phyloP scores from a whole-genome alignment of 35 echinoderm and acorn worm genomes.

The Ptychodera flava region DNA sequence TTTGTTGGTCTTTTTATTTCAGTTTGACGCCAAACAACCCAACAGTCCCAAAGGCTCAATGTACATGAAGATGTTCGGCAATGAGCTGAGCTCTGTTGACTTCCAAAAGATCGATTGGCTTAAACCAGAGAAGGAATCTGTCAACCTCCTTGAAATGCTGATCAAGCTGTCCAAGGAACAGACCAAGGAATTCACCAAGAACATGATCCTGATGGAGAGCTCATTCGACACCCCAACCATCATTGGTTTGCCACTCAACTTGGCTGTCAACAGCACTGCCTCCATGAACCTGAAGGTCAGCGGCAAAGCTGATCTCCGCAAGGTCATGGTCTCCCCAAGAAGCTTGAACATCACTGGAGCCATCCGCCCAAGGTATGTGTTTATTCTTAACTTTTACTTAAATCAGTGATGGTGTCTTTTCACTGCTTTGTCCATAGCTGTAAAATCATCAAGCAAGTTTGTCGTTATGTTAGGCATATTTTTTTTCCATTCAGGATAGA shows the following conservation, averaged over 20 bases:
- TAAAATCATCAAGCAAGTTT: too few relatives aligned
- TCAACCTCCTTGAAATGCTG: conserved; percentile 41
- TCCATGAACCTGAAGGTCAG: conserved; percentile 35
- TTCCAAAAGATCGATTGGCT: conserved; percentile 21
- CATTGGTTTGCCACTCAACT: conserved; percentile 67
- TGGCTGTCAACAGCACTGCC: conserved; percentile 57
- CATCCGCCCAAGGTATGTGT: conserved; percentile 75
- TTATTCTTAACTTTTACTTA: too few relatives aligned
- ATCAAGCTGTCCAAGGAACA: conserved; percentile 38
- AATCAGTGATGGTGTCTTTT: too few relatives aligned
- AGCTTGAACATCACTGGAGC: conserved; percentile 62
- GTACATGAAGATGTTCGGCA: conserved; percentile 81
- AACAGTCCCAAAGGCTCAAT: conserved; percentile 38
- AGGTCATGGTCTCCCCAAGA: conserved; percentile 39
- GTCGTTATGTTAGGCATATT: too few relatives aligned
- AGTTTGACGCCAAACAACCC: conserved; percentile 39
- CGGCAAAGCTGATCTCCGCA: conserved; percentile 59
- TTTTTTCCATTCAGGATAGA: too few relatives aligned
- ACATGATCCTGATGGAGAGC: conserved; percentile 42
- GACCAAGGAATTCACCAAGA: conserved; percentile 61
- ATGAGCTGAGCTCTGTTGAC: conserved; percentile 49
- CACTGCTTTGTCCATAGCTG: too few relatives aligned
- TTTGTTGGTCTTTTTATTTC: conserved; percentile 41
- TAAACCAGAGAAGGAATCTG: conserved; percentile 9
- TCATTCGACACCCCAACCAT: conserved; percentile 38